A percentile compares a stretch with the other conserved stretches of the same genome.
Conservation (phyloP, 23 tunicate genomes). For the Phallusia fumigata region DNA sequence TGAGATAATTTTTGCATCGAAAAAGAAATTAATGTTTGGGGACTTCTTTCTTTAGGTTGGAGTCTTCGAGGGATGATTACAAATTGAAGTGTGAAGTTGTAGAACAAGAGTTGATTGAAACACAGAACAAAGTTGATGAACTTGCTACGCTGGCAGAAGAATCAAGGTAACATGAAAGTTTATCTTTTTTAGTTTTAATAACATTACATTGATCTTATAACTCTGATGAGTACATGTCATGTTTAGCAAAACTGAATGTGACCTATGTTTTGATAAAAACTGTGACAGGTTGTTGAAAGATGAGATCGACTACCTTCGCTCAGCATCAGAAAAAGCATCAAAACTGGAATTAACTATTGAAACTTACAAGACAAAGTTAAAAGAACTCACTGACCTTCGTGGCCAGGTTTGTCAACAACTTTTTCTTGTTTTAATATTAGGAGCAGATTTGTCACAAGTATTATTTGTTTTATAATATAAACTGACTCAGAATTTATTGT, state of each 20-base stretch:
- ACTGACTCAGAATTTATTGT: background rate
- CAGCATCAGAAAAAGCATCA: constrained; percentile 88
- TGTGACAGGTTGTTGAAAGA: constrained; percentile 72
- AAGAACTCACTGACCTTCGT: constrained; percentile 81
- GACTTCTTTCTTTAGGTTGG: constrained; percentile 54
- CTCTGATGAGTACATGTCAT: no score
- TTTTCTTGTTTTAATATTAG: no score
- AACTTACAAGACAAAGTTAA: constrained; percentile 75
- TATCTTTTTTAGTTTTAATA: no score
- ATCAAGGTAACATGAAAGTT: constrained; percentile 65
- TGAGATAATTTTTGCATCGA: no score
- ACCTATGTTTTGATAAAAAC: no score
- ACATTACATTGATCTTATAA: no score
- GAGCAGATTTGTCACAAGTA: no score
- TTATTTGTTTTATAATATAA: no score
- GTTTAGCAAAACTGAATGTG: no score
- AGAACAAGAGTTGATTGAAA: constrained; percentile 73
- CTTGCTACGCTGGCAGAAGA: constrained; percentile 83
- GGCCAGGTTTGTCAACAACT: constrained; percentile 49
- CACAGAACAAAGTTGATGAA: constrained; percentile 62
- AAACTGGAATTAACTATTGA: constrained; percentile 77
- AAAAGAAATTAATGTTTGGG: background rate
- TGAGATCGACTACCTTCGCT: constrained; percentile 90
- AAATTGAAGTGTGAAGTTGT: constrained; percentile 81
- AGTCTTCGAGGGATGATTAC: constrained; percentile 75